A percentile compares a stretch with the other conserved stretches of the same genome.
phyloP scores from a whole-genome alignment of 2,113 vertebrate species.

The Nannobrachium achirus region DNA sequence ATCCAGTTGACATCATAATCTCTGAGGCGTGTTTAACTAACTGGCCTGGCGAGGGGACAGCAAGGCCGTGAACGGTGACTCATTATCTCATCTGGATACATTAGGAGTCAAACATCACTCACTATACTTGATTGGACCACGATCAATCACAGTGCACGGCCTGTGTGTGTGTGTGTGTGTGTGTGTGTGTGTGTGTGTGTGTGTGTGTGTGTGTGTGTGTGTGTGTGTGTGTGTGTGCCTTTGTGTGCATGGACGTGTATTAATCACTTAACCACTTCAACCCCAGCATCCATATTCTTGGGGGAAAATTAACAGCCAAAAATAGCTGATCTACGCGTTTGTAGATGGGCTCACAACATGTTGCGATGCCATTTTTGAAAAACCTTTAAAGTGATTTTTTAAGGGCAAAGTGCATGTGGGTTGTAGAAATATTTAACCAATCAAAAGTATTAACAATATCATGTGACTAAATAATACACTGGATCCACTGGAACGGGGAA shows the following conservation, averaged over 20 bases:
- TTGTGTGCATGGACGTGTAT: neutral
- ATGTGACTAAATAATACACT: too few relatives aligned
- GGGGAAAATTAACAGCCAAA: too few relatives aligned
- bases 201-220: slow-evolving; percentile 3
- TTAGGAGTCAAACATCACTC: slow-evolving; percentile 67
- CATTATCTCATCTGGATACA: slow-evolving; percentile 75
- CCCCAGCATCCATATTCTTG: too few relatives aligned
- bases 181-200: slow-evolving; percentile 26
- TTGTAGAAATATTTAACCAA: too few relatives aligned
- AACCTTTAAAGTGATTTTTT: too few relatives aligned
- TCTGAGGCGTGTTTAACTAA: slow-evolving; percentile 77
- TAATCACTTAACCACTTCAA: too few relatives aligned
- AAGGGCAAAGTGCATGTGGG: too few relatives aligned
- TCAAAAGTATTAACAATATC: too few relatives aligned
- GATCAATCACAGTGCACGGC: slow-evolving; percentile 50
- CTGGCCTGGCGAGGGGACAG: slow-evolving; percentile 61
- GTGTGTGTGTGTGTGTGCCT: neutral
- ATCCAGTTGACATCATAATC: slow-evolving; percentile 78
- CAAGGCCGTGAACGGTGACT: slow-evolving; percentile 68
- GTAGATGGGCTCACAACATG: too few relatives aligned
- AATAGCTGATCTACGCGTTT: too few relatives aligned
- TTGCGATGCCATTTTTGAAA: too few relatives aligned
- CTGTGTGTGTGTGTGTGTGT: neutral
- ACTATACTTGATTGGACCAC: slow-evolving; percentile 34
- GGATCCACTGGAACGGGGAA: too few relatives aligned